Base-by-base conservation (phyloP, 2,113 vertebrate species). In the Pterocles gutturalis region DNA sequence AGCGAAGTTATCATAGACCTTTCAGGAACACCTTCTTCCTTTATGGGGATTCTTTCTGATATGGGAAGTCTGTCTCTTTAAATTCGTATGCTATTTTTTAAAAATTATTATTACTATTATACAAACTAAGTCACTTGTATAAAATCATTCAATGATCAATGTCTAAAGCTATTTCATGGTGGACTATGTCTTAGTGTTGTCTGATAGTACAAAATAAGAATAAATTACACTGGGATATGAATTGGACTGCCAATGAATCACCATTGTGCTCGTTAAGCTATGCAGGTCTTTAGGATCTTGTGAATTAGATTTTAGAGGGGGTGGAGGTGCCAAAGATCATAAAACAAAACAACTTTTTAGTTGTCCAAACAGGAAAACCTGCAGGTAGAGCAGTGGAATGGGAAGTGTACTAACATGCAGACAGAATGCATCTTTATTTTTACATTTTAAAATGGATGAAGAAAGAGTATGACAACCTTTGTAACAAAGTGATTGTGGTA, bases 241-340 rank as follows among this genome's bases (percentile, higher is more conserved):
- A 86, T 28, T 57, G 69, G 60, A 62, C 93, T 79, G 76, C 64
- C 46, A 76, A 86, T 71, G 18, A 45, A 82, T 85, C 82, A 36
- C 36, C 24, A 5, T 70, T 71, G 43, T 57, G 73, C 34, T 83
- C 46, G 11, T 81, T 84, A 87, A 92, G 65, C 38, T 89, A 31
- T 69, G 87, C 72, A 75, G 71, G 79, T 79, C 88, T 93, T 95
- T 55, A 85, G 54, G 69, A 51, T 87, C 51, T 76, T 93, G 89
- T 51, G 58, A 92, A 83, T 94, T 90, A 84, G 69, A 57, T 98
- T 94, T 96, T 67, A 54, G 41, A 87, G 34, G 65, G 43, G 7
- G 4, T 41, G 7, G 33, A n/a, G 12, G 38, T 88, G 49, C 29
- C 93, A 84, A 82, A 84, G 60, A 61, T 46, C 85, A 45, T 79